Base-by-base conservation (phyloP, 2,888 invertebrate species). In the Germaria angustata region DNA sequence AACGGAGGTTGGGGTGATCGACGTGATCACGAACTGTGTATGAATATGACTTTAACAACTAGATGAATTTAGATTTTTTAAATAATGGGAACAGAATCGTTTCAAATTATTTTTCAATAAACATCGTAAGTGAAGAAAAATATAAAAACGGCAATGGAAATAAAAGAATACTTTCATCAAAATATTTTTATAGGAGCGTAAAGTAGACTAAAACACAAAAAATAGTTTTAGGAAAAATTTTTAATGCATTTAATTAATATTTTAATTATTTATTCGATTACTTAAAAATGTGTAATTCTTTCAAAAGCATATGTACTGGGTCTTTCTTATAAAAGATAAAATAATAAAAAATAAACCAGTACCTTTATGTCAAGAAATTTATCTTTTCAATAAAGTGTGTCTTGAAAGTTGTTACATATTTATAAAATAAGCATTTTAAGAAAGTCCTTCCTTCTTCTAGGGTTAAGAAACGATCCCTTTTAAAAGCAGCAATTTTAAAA, bases 1-100 rank as follows among this genome's bases (percentile, higher is more conserved):
- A 99, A 99, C 89, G 99, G 99, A 0, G 99, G 99, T 0, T 99
- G 99, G 99, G 98, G 98, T 7, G 99, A 99, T 89, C 89, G 93
- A 11, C 87, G 98, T 81, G 98, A 98, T 92, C 95, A 95, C 88
- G 93, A 94, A 86, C 91, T 98, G 20, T 98, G 98, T 91, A 92
- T 95, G 46, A 94, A 95, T 85, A 95, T 95, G 93, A 94, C 95
- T 51, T 84, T 89, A 75, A 84, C 87, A 78, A 78, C 46, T 68
- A 79, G 83, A 87, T 86, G 77, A 89, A 89, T 86, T 90, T 57
- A 59, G 68, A 41, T 44, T 55, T 15, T 53, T 17, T 49, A 68
- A 32, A 49, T 68, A 61, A 59, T 51, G 4, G 9, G 13, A 72
- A 17, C 0, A 34, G 68, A 75, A 44, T 69, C 76, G 53, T 84